phyloP scores from a whole-genome alignment of 2,888 invertebrate species.

The Aphidoletes aphidimyza region DNA sequence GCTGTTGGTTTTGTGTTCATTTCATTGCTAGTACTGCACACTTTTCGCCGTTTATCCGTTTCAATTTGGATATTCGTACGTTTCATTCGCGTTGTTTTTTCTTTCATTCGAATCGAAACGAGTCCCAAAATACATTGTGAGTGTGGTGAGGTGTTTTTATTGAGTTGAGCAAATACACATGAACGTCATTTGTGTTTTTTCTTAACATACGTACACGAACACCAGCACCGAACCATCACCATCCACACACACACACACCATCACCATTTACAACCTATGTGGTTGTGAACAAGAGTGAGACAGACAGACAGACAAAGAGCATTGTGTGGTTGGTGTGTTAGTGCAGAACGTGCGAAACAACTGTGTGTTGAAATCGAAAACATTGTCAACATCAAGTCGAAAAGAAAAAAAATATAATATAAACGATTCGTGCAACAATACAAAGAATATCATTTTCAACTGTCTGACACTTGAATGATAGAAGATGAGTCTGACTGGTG shows the following conservation, averaged over 20 bases:
- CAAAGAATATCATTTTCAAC: constrained; percentile 36
- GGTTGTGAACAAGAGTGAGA: too few species aligned
- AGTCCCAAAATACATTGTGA: too few species aligned
- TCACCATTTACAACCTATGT: too few species aligned
- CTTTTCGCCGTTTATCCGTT: too few species aligned
- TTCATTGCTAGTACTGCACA: not conserved
- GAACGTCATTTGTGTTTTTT: too few species aligned
- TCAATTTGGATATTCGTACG: too few species aligned
- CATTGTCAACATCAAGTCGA: not conserved
- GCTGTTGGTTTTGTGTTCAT: not conserved
- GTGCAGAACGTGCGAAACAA: not conserved
- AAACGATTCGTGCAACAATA: not conserved
- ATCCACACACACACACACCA: too few species aligned
- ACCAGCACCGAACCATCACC: too few species aligned
- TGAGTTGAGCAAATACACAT: too few species aligned
- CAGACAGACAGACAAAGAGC: not conserved
- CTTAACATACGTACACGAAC: too few species aligned
- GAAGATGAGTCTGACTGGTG: constrained; percentile 61
- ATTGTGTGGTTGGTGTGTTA: not conserved
- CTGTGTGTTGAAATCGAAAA: not conserved
- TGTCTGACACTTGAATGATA: constrained; percentile 21
- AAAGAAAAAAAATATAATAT: not conserved
- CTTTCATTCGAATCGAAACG: not conserved
- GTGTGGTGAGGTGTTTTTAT: too few species aligned
- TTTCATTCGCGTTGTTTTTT: too few species aligned